Base-by-base conservation (phyloP, 1,140 invertebrate species). In the Melitaea cinxia region DNA sequence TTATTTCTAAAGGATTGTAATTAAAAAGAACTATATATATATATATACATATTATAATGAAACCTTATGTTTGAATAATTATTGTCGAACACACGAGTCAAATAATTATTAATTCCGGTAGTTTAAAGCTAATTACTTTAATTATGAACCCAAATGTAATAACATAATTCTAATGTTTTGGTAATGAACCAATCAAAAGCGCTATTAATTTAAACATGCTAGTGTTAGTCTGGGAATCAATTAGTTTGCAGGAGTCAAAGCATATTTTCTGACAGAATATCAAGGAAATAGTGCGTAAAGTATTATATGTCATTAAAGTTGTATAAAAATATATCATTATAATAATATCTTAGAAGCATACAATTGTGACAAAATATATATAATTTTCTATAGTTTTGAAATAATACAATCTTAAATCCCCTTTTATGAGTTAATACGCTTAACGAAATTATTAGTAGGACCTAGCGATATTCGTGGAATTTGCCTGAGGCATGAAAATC, bases 401-500 rank as follows among this genome's bases (percentile, higher is more conserved):
- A 33, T 33, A 33, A 12, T 33, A 7, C 7, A 0, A 30, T 12
- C 37, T 1, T 23, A 47, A 47, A 23, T 6, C 9, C 12, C 10
- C 10, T 23, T n/a, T 23, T 4, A 23, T 23, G 12, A 4, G 19
- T 47, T 47, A 47, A 47, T 47, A 21, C 23, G 42, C 21, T 9
- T 23, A 23, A 23, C 21, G 14, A 47, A 47, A 23, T 47, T 12
- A 47, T 23, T 23, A 6, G 17, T 17, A 42, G 14, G 37, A 21
- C 5, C 14, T 17, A 64, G 57, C 12, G 21, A 42, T 35, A 52
- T 57, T 57, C 33, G 45, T 47, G 47, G 63, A 26, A 65, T 65
- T 67, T 17, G 42, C 57, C 12, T 21, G 19, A 14, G 58, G 35
- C 26, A 42, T 12, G 17, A 52, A 58, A 65, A 65, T 68, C 57